phyloP scores from a whole-genome alignment of 1,140 invertebrate genomes.

The Drosophila kohkoa region DNA sequence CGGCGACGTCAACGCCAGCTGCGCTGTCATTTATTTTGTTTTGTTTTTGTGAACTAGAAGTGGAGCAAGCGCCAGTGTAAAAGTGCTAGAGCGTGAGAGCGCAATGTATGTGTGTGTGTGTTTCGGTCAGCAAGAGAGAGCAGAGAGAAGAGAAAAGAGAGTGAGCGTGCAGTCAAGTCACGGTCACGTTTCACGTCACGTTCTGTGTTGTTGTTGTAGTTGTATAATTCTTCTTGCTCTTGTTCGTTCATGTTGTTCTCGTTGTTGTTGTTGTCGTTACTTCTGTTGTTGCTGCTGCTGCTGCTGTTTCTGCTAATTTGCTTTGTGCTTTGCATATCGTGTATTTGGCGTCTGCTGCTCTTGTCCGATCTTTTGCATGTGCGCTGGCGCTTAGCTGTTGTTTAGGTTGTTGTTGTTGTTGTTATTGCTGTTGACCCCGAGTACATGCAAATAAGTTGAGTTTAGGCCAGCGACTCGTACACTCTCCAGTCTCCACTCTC shows the following conservation, averaged over 20 bases:
- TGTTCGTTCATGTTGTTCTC: slow-evolving; percentile 1
- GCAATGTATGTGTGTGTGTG: not conserved
- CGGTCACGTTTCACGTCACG: slow-evolving; percentile 80
- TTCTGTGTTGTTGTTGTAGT: slow-evolving; percentile 50
- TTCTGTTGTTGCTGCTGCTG: slow-evolving; percentile 32
- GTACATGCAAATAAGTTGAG: slow-evolving; percentile 50
- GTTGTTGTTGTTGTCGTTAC: slow-evolving; percentile 27
- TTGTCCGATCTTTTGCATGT: slow-evolving; percentile 37
- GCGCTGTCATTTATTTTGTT: slow-evolving; percentile 29
- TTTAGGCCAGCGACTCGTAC: slow-evolving; percentile 41
- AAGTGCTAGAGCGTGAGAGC: slow-evolving; percentile 32
- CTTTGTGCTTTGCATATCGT: slow-evolving; percentile 35
- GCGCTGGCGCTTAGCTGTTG: slow-evolving; percentile 24
- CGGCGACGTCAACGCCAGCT: slow-evolving; percentile 11
- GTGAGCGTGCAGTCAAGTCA: slow-evolving; percentile 58
- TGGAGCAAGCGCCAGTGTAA: slow-evolving; percentile 35
- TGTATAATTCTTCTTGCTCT: slow-evolving; percentile 19
- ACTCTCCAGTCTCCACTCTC: too few relatives aligned
- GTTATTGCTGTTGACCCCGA: slow-evolving; percentile 40
- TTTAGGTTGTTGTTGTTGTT: slow-evolving; percentile 13
- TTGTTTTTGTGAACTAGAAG: slow-evolving; percentile 28
- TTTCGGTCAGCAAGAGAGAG: not conserved
- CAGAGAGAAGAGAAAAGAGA: not conserved
- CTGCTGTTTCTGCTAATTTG: slow-evolving; percentile 61
- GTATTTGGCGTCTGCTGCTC: slow-evolving; percentile 30